Evolutionary conservation across 23 tunicate species (phyloP), one percentile per base, ranked within the genome.

Genomic region (Trididemnum nubilum): DNA sequence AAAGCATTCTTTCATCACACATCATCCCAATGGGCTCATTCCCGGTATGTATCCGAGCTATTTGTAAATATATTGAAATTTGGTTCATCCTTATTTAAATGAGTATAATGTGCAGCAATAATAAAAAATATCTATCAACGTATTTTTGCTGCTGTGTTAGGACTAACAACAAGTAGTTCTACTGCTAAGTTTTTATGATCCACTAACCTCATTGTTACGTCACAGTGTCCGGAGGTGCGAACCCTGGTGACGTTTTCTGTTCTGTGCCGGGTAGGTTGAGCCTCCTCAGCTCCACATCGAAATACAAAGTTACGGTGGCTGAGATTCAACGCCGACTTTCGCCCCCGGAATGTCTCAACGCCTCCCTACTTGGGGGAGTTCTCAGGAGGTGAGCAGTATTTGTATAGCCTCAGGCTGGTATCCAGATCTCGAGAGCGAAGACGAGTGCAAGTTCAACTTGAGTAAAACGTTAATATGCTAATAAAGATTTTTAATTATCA

Each of bases 241-340:
- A 84, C 77, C 97, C 99, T 3, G 79, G 89, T 80, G 99, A 88
- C 65, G 97, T 96, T 23, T 96, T 96, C 75, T 96, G 99, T 82
- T 92, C 96, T 37, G 99, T 96, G 7, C 99, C 99, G 60, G 99
- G 99, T 34, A 67, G 99, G 33, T 73, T 96, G 49, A 91, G 97
- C 40, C 83, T 96, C 38, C 82, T 96, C 35, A 87, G 94, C 52
- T 96, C 99, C 2, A 96, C 99, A 73, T 96, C 99, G 24, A 96
- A 96, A 85, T 96, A 96, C 90, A 96, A 96, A 83, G 99, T 96
- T 23, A 96, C 99, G 18, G 90, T 96, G 33, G 99, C 99, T 28
- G 99, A 96, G 60, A 96, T 96, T 31, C 97, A 96, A 65, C 79
- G 99, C n/a, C 71, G 99, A 26, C 60, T 96, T 36, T 88, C 99